Evolutionary conservation across 2,113 vertebrate genomes (phyloP), one percentile per base, ranked within the genome.

Genomic region (Numida meleagris): DNA sequence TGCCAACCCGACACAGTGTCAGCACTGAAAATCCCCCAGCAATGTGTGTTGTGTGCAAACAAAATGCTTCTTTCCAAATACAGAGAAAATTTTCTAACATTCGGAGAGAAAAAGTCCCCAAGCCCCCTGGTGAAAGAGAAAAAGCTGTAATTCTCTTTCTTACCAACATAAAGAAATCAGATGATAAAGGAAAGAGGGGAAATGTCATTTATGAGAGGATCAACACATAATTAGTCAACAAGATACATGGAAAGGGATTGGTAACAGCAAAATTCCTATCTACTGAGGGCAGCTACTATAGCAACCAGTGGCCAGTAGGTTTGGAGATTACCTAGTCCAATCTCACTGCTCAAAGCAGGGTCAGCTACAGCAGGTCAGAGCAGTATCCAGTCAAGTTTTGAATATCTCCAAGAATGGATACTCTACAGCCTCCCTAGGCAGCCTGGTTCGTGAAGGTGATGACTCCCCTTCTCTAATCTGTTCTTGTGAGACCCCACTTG

Each of bases 11-110:
- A 57, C 29, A 31, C 18, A 42, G 55, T 55, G 68, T 80, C 77
- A 71, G 72, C 59, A 34, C n/a, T 70, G 34, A 86, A 87, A 91
- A 48, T 88, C 80, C 36, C 33, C 63, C 16, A 10, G 36, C 43
- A 38, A 25, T 12, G 34, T 51, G 66, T 71, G 57, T 82, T 72
- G 68, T 73, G 27, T 96, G 59, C 40, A 74, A 95, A 91, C 63
- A 96, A 88, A 74, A 78, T 33, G 27, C 17, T 86, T 48, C 57
- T 14, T 89, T 79, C 53, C 42, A 34, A 31, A 19, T 55, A 34
- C 7, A 16, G 31, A 86, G 66, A 19, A 90, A 68, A 66, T 36
- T 34, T 10, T 82, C 36, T 74, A 66, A 77, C n/a, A 24, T 89
- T 79, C 62, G 31, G 23, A 71, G 45, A 33, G 65, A 71, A 59